Evolutionary conservation across 2,797 vertebrate genomes (phyloP), one percentile per base, ranked within the genome.

Genomic region (Hozukius guyotensis): DNA sequence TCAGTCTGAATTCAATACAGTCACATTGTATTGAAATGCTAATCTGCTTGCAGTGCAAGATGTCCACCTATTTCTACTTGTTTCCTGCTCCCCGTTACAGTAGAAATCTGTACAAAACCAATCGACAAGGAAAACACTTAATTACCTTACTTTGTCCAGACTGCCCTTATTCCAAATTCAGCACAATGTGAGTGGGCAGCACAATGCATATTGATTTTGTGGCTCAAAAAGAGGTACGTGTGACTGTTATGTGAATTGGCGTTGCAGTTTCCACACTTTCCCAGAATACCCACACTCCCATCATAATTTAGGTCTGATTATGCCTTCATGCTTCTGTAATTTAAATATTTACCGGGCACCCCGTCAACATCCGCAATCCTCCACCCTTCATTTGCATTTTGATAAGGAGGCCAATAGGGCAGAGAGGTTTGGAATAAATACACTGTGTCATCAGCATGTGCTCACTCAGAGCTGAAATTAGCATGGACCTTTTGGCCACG

Each of bases 321-420:
- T 80, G 77, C 82, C 89, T 93, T 90, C 89, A 87, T 90, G 85
- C 91, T 88, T 83, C 64, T 79, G 81, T 89, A 93, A 93, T 95
- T 93, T 91, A 88, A 95, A 95, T 94, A 92, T 94, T 94, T 94
- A 94, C 92, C 75, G 49, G 75, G 80, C 83, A 77, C 81, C 89
- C 84, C 57, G 72, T 91, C 92, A 92, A 90, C 91, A 92, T 77
- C 73, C 76, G 81, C 91, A 86, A 77, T 84, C 82, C 59, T 88
- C 84, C 81, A 81, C 72, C 74, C 82, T 87, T 94, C 89, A 94
- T 96, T 95, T 95, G 88, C 95, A 96, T 96, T 88, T 89, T 92
- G 93, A 95, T 95, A 90, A 85, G 63, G 81, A 92, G 93, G 90
- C 89, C 93, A 94, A 91, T 84, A 89, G 93, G 92, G 83, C 84